Evolutionary conservation across 2,888 invertebrate species (phyloP), one percentile per base, ranked within the genome.

Genomic region (Rhorus exstirpatorius): DNA sequence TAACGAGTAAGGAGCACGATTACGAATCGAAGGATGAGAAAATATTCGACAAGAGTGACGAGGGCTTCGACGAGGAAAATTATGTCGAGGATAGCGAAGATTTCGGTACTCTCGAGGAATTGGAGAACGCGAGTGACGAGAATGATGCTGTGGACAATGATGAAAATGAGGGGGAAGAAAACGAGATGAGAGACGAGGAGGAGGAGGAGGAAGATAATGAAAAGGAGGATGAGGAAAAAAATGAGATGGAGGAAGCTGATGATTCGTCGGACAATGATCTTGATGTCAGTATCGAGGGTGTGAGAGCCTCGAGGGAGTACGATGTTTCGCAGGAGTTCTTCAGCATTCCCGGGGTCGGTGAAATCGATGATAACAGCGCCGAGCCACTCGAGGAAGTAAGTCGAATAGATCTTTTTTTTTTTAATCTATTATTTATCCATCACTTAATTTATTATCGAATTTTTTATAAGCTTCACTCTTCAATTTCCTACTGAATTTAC

Each of bases 311-410:
- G 78, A 90, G 21, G 86, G 88, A 65, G 84, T 86, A 85, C 51
- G 92, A 91, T 63, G 70, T 70, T 24, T 71, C 79, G 12, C 85
- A 83, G 70, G 88, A 89, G 72, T 89, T 86, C 70, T 21, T 86
- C 67, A 79, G 83, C 55, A 88, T 90, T 82, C 87, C 91, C 60
- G 90, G 88, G 44, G 83, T 91, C 72, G 86, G 88, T 58, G 91
- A 90, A 75, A 88, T 91, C 26, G 89, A 90, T 46, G 89, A 90
- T 31, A 88, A 91, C 72, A 90, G 89, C 82, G 88, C 87, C 38
- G 91, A 91, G 74, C 92, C 92, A 31, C 88, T 92, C 83, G 92
- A 92, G 86, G 92, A 93, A 89, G 93, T 92, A 88, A 86, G 87
- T 79, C 0, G 53, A 53, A 61, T 24, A 7, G 53, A 24, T 19